Conservation (phyloP, 2,113 vertebrate genomes). For the Isurus oxyrinchus region DNA sequence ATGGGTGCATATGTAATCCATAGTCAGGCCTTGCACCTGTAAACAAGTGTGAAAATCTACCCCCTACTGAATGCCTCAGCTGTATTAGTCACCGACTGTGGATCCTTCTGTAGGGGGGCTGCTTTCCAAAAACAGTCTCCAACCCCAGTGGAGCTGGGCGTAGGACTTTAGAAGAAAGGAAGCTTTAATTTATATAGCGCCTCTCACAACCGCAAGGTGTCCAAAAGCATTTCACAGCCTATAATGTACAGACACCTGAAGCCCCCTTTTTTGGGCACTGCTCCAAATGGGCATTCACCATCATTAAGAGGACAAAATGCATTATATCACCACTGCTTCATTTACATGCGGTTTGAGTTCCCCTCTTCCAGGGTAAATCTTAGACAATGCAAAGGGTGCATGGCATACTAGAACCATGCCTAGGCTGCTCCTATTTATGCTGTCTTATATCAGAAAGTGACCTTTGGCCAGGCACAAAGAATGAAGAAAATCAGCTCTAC, state of each 20-base stretch:
- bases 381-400: background rate
- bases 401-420: background rate
- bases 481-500: background rate
- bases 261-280: background rate
- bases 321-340: background rate
- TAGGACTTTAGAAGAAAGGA: background rate
- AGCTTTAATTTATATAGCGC: background rate
- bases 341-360: background rate
- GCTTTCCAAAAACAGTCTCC: background rate
- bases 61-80: background rate
- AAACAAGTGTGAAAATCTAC: background rate
- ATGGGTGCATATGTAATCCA: background rate
- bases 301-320: background rate
- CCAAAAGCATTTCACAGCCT: background rate
- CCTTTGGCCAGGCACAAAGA: background rate
- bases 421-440: background rate
- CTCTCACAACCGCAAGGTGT: background rate
- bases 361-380: background rate
- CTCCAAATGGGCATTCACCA: background rate
- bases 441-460: background rate
- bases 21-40: background rate
- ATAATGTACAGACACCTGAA: background rate
- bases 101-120: background rate
- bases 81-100: background rate
- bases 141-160: no score